Base-by-base conservation (phyloP, 1,140 invertebrate species). In the Leptonema lineaticorne region DNA sequence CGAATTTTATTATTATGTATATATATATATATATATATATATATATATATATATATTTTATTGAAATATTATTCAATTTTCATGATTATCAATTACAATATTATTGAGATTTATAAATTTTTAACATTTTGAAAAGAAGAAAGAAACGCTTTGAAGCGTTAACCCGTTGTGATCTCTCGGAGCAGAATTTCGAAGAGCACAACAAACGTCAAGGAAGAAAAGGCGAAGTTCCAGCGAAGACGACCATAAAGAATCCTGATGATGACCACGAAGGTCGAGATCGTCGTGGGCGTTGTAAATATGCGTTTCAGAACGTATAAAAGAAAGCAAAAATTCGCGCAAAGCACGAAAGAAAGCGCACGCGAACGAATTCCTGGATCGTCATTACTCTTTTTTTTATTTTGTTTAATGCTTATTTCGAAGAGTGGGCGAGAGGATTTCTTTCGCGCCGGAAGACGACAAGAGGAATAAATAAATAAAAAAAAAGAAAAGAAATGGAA, bases 281-380 rank as follows among this genome's bases (percentile, higher is more conserved):
- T 53, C 50, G 22, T 53, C 24, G 50, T 53, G 50, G 50, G 50
- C 24, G 50, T 41, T n/a, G 30, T 33, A 33, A 5, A 33, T 33
- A 33, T 11, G 11, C 22, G 14, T 22, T 7, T 53, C 50, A 18
- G 16, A 48, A 48, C 46, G 20, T 14, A 18, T 14, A 26, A 53
- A 53, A 53, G 50, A 53, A 53, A 53, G 50, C 50, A 24, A 24
- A 53, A 53, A 53, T 26, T 22, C 8, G 24, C 22, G 24, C 24
- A 45, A 45, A 45, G 16, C 4, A 7, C 8, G 4, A 14, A 53
- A 53, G 22, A 26, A 26, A 53, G 22, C 50, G 27, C 37, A 33
- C 30, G 30, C 30, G 30, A 33, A 16, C 37, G 50, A 53, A 53
- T 53, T 53, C 50, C 50, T 18, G 50, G 50, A 53, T 53, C 50